Evolutionary conservation across 37 sponge, comb jelly and placozoan genomes (phyloP).

Genomic region (Haliclona indistincta): DNA sequence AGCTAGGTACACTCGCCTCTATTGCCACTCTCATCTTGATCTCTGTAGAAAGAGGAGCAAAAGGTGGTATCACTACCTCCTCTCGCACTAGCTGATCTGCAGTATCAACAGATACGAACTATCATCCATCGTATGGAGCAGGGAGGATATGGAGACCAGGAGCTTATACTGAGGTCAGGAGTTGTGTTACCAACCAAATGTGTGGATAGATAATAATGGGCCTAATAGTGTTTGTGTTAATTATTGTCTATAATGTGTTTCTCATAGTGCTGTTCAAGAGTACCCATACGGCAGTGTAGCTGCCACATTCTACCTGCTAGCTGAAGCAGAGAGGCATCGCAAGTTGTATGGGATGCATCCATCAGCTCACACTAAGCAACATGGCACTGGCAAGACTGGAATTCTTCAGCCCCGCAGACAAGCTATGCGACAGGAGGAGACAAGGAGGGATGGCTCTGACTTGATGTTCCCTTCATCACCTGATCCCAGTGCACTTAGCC

Average conservation of each 20-base stretch:
- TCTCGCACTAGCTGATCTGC: constrained; percentile 52
- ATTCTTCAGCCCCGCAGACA: constrained; percentile 14
- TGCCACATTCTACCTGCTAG: constrained; percentile 94
- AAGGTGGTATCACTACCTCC: background rate
- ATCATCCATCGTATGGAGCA: constrained; percentile 68
- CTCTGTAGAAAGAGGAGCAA: background rate
- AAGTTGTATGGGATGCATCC: background rate
- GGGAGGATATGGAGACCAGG: constrained; percentile 78
- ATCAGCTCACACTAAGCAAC: background rate
- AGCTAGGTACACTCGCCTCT: background rate
- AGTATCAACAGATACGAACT: constrained; percentile 52
- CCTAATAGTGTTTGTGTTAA: background rate
- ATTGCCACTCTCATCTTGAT: background rate
- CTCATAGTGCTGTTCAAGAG: constrained; percentile 51
- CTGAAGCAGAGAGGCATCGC: constrained; percentile 82
- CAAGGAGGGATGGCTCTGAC: background rate
- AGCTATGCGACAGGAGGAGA: background rate
- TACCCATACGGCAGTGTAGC: constrained; percentile 89
- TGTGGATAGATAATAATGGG: background rate
- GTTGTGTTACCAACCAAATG: background rate
- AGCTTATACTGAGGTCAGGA: constrained; percentile 67
- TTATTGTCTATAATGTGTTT: background rate
- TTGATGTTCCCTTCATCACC: background rate
- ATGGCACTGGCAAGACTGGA: constrained; percentile 40
- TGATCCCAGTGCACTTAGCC: background rate